Percentiles rank a stretch among this genome's conserved stretches.
Evolutionary conservation across 2,888 invertebrate genomes (phyloP).

Genomic region (Odiellus spinosus): DNA sequence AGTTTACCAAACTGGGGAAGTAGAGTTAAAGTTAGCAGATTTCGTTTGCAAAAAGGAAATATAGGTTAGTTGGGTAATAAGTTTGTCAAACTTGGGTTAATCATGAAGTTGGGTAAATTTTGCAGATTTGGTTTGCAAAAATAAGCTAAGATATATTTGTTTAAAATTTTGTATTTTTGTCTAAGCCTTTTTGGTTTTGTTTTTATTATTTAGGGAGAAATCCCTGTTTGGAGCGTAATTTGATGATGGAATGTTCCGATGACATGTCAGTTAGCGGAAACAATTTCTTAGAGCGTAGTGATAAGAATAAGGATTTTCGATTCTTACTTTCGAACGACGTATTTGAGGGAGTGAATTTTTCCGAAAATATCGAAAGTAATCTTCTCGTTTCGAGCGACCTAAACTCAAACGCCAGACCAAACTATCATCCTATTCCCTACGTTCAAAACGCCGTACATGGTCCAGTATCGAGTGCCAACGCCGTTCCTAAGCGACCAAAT

Average conservation of each 20-base stretch:
- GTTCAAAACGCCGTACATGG: slow-evolving; percentile 51
- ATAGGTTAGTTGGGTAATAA: too few species aligned
- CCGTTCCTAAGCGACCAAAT: slow-evolving; percentile 31
- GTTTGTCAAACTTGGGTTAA: too few species aligned
- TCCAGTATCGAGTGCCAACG: slow-evolving; percentile 14
- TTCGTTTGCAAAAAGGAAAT: too few species aligned
- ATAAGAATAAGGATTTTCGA: slow-evolving; percentile 14
- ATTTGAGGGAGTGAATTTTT: slow-evolving; percentile 23
- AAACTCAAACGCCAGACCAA: slow-evolving; percentile 20
- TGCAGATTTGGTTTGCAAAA: too few species aligned
- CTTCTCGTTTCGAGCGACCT: slow-evolving; percentile 36
- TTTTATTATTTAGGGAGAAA: slow-evolving; percentile 44
- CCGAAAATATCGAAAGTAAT: slow-evolving; percentile 27
- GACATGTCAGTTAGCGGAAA: slow-evolving; percentile 36
- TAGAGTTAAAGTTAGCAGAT: too few species aligned
- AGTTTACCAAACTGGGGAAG: too few species aligned
- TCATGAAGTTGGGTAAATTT: too few species aligned
- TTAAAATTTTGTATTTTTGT: too few species aligned
- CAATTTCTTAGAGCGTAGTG: slow-evolving; percentile 26
- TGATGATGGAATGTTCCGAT: slow-evolving; percentile 38
- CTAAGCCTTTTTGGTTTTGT: too few species aligned
- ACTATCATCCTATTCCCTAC: slow-evolving; percentile 43
- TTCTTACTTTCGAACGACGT: slow-evolving; percentile 20
- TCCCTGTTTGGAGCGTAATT: slow-evolving; percentile 60
- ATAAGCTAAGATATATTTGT: too few species aligned